Evolutionary conservation across 2,888 invertebrate genomes (phyloP).

Genomic region (Achlya flavicornis): DNA sequence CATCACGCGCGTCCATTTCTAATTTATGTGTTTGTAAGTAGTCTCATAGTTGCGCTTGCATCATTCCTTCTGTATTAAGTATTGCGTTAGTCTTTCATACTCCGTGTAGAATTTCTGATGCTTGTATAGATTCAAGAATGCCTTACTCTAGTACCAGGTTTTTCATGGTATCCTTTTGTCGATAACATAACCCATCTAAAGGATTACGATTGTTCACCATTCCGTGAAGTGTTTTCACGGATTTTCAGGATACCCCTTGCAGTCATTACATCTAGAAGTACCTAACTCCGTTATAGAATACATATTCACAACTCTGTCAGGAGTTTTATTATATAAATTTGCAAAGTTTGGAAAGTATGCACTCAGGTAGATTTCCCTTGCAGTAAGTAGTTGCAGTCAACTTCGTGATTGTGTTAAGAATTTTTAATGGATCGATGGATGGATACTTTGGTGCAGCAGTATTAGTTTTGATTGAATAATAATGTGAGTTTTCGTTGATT

Average conservation of each 20-base stretch:
- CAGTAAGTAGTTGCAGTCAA: slow-evolving; percentile 25
- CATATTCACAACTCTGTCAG: not conserved
- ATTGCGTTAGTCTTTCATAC: slow-evolving; percentile 34
- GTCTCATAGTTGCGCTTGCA: slow-evolving; percentile 20
- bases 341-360: not conserved
- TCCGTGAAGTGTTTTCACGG: too few species aligned
- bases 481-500: not conserved
- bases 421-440: slow-evolving; percentile 41
- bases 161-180: too few species aligned
- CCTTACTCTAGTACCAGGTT: too few species aligned
- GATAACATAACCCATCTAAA: too few species aligned
- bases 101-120: too few species aligned
- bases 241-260: too few species aligned
- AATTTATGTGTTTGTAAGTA: slow-evolving; percentile 30
- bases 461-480: not conserved
- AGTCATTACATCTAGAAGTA: too few species aligned
- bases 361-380: slow-evolving; percentile 28
- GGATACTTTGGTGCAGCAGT: slow-evolving; percentile 41
- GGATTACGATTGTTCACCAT: too few species aligned
- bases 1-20: slow-evolving; percentile 18
- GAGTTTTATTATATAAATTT: slow-evolving; percentile 2
- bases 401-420: slow-evolving; percentile 43
- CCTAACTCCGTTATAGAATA: not conserved
- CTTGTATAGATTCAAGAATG: too few species aligned
- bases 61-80: slow-evolving; percentile 40